Evolutionary conservation across 1,140 invertebrate genomes (phyloP).

Genomic region (Drosophila albomicans): DNA sequence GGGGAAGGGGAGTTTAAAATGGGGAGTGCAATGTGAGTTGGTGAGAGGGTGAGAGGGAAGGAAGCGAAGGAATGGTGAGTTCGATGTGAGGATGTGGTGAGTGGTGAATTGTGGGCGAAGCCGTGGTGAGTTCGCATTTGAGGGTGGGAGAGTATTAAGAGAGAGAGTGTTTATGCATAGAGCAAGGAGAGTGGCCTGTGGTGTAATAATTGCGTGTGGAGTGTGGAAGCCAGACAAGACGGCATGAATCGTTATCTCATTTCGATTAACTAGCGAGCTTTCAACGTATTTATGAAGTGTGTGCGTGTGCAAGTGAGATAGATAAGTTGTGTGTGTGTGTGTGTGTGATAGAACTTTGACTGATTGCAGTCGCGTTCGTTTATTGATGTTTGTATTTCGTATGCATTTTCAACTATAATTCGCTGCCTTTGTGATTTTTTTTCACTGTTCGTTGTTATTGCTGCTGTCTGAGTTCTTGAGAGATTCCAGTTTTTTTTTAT

Average conservation of each 20-base stretch:
- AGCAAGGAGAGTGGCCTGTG: neutral
- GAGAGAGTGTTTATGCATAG: neutral
- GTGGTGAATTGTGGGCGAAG: no score
- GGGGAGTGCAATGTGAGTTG: neutral
- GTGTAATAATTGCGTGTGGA: neutral
- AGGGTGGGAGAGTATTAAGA: neutral
- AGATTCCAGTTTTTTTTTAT: slow-evolving; percentile 30
- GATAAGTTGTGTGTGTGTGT: neutral
- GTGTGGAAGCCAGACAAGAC: neutral
- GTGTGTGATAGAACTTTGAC: neutral
- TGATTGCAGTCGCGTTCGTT: neutral
- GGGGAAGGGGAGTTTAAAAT: neutral
- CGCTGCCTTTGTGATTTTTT: neutral
- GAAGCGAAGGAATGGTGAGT: no score
- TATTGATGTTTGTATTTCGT: no score
- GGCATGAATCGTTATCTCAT: neutral
- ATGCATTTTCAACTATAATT: neutral
- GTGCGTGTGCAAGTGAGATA: neutral
- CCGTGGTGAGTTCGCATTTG: no score
- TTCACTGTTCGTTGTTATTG: neutral
- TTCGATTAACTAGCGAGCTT: slow-evolving; percentile 1
- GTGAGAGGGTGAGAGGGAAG: no score
- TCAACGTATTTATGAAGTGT: neutral
- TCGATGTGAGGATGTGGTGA: no score
- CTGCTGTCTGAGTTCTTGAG: neutral